Base-by-base conservation (phyloP, 2,113 vertebrate species). In the Xyliphius kryptos region DNA sequence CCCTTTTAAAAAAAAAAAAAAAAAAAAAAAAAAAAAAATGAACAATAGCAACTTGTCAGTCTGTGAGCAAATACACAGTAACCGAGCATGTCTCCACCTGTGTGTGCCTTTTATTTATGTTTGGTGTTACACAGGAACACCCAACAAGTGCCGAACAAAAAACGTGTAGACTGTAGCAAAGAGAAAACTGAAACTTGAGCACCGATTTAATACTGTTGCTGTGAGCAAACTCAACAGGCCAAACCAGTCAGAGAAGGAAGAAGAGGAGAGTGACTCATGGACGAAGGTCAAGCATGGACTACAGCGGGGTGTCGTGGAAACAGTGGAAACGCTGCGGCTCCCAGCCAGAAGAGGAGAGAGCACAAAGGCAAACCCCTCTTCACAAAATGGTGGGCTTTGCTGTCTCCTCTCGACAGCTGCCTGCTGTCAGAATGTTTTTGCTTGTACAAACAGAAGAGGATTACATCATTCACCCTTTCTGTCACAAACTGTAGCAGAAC, bases 231-330 rank as follows among this genome's bases (percentile, higher is more conserved):
- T 60, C 37, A 38, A 74, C 73, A 71, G 61, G 68, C 22, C 52
- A 16, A 38, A 71, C 72, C 68, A 67, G 72, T 70, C 63, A 64
- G 53, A 67, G 43, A 16, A 63, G 54, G 48, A 43, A 56, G 26
- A 61, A 16, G 47, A 46, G 61, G 17, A 38, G 66, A 46, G 41
- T 63, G 58, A 70, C 69, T 66, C 71, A 74, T 37, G 55, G 64
- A 67, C 47, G 69, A 74, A 52, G 68, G 72, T 71, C 68, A 68
- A 71, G 56, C 21, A 40, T 53, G 61, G 52, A 63, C 60, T 55
- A 37, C 51, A 40, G 51, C 40, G 26, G 61, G 68, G 68, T 68
- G 68, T 61, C 65, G 67, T 67, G 68, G 64, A 54, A 74, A 69
- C 71, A 66, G 63, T 48, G 40, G 63, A 70, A 74, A 63, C 11